Base-by-base conservation (phyloP, 2,888 invertebrate genomes). In the Periphyllus acericola region DNA sequence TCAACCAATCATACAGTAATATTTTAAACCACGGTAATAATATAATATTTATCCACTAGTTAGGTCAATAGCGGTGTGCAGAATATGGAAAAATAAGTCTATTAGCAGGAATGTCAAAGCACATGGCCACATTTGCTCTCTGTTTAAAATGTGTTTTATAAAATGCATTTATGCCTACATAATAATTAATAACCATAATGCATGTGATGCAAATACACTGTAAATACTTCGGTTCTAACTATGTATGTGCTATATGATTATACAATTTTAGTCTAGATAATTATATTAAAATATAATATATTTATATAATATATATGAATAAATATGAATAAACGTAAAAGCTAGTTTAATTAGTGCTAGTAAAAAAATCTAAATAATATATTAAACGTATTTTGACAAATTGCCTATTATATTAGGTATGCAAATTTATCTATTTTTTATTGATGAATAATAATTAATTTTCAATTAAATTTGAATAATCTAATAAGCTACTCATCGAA, bases 341-440 rank as follows among this genome's bases (percentile, higher is more conserved):
- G 87, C 87, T 87, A 81, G 40, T 74, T n/a, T n/a, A n/a, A n/a
- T n/a, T n/a, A 34, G 87, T 87, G 87, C 87, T 87, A 81, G 40
- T 74, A 9, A 79, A 60, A 55, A 36, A 87, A 60, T 55, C 79
- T 86, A 74, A 86, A 74, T 60, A 74, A 32, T 40, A 60, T 71
- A 86, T 71, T 71, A n/a, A 52, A 72, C 60, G 14, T 74, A 80
- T 74, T 66, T 55, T 36, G n/a, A 68, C 8, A 86, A 80, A 79
- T 86, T 32, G 11, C 36, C 36, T 78, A 78, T 55, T 55, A 52
- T 21, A 19, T 86, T n/a, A 76, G 8, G 29, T 46, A 86, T 76
- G 72, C 72, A 52, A n/a, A 86, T 72, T 79, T 80, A 25, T 46
- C 86, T 85, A 78, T 40, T n/a, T 71, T 32, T 46, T 76, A n/a